phyloP scores from a whole-genome alignment of 2,888 invertebrate genomes.

The Phragmatobia fuliginosa region DNA sequence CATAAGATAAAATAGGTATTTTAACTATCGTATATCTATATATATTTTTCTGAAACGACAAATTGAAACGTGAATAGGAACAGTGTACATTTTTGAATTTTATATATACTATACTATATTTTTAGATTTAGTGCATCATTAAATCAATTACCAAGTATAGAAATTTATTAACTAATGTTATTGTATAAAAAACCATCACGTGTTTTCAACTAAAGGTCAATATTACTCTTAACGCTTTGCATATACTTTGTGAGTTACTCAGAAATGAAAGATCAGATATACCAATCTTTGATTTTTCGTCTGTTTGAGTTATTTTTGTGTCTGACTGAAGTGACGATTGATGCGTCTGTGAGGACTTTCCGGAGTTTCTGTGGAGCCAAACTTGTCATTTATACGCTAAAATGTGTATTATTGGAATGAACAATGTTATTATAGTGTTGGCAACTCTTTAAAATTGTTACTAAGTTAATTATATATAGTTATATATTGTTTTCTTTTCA shows the following conservation, averaged over 20 bases:
- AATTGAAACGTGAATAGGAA: too few relatives aligned
- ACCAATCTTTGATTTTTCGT: slow-evolving; percentile 70
- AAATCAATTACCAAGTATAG: neutral
- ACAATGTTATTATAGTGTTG: neutral
- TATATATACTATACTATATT: too few relatives aligned
- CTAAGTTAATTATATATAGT: neutral
- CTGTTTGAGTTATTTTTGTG: slow-evolving; percentile 66
- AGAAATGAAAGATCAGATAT: slow-evolving; percentile 59
- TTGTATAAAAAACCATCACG: neutral
- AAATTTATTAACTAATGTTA: neutral
- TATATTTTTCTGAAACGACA: too few relatives aligned
- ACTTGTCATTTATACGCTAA: slow-evolving; percentile 12
- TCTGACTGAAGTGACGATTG: slow-evolving; percentile 68
- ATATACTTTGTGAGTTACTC: slow-evolving; percentile 61
- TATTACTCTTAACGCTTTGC: slow-evolving; percentile 66
- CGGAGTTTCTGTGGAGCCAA: slow-evolving; percentile 34
- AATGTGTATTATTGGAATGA: neutral
- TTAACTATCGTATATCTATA: neutral
- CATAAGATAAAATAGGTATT: neutral
- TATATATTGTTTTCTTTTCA: neutral
- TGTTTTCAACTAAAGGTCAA: slow-evolving; percentile 41
- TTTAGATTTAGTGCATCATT: neutral
- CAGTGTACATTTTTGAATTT: too few relatives aligned
- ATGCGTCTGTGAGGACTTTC: slow-evolving; percentile 66
- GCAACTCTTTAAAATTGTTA: neutral